Base-by-base conservation (phyloP, 1,140 invertebrate genomes). In the Sminthurides bifidus region DNA sequence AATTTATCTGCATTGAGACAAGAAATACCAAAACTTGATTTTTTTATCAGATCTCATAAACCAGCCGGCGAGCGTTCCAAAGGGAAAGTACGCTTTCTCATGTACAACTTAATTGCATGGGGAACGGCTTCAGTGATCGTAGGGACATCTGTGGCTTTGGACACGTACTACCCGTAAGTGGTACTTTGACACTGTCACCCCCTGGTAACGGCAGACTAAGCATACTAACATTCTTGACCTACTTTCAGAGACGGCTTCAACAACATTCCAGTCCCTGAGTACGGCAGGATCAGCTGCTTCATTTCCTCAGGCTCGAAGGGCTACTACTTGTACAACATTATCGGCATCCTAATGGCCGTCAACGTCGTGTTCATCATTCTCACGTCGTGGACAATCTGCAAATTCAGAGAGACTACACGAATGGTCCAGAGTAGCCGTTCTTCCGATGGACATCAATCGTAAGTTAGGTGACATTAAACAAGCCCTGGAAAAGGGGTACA, bases 91-190 rank as follows among this genome's bases (percentile, higher is more conserved):
- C 45, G 54, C 17, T 66, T 66, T 38, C 2, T 58, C 0, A 15
- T 23, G n/a, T 66, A 66, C 46, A 51, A 51, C 2, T 0, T 60
- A 2, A 60, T 65, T 49, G 63, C 63, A 3, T 61, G 57, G 53
- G 57, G 57, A 31, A 23, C 56, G 6, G 52, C 65, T 12, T 3
- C 43, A 5, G 23, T 63, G 3, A 58, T 63, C 29, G 63, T 64
- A 3, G 29, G 15, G 12, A 48, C 58, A 26, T 60, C 59, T 2
- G 33, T 62, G 12, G 35, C 46, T 6, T 27, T 63, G 26, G 65
- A 66, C 30, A 30, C 46, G n/a, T 30, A 43, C 19, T 56, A 54
- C 26, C 55, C 55, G 48, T 56, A 56, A 50, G 46, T 41, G 23
- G 1, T 1, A 43, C 14, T 3, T 14, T 50, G 26, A 37, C n/a